phyloP scores from a whole-genome alignment of 2,797 vertebrate species.

The Notamacropus eugenii region DNA sequence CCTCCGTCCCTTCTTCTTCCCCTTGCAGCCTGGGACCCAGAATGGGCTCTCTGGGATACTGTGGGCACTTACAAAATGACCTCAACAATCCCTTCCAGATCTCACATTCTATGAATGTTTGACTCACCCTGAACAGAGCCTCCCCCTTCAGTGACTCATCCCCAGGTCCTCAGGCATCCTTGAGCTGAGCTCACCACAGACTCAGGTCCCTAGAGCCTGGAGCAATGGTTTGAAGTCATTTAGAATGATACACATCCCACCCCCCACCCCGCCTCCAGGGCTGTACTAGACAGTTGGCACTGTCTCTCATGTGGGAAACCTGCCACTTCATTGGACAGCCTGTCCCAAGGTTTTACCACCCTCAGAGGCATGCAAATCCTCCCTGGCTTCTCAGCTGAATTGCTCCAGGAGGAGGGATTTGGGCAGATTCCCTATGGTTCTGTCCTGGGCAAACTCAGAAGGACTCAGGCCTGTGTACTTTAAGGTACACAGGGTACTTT shows the following conservation, averaged over 20 bases:
- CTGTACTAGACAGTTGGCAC: neutral
- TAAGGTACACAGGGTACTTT: too few species aligned
- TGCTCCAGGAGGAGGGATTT: neutral
- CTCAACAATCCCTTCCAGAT: neutral
- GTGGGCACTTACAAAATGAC: neutral
- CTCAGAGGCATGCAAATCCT: neutral
- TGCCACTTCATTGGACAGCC: neutral
- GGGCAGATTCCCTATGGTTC: neutral
- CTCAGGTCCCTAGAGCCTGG: neutral
- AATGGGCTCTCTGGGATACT: neutral
- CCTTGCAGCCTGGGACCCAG: neutral
- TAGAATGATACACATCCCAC: neutral
- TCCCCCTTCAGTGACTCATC: neutral
- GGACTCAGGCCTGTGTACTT: neutral
- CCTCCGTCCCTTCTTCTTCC: rapidly evolving
- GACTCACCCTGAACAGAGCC: neutral
- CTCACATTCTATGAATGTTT: neutral
- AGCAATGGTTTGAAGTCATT: neutral
- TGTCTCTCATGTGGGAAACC: neutral
- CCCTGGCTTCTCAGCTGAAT: neutral
- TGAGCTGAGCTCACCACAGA: neutral
- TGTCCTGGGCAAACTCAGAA: neutral
- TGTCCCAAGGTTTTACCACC: neutral
- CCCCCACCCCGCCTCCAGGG: too few species aligned
- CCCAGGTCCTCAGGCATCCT: neutral